Conservation (phyloP, 64 coral and sea anemone species). For the Pocillopora verrucosa region DNA sequence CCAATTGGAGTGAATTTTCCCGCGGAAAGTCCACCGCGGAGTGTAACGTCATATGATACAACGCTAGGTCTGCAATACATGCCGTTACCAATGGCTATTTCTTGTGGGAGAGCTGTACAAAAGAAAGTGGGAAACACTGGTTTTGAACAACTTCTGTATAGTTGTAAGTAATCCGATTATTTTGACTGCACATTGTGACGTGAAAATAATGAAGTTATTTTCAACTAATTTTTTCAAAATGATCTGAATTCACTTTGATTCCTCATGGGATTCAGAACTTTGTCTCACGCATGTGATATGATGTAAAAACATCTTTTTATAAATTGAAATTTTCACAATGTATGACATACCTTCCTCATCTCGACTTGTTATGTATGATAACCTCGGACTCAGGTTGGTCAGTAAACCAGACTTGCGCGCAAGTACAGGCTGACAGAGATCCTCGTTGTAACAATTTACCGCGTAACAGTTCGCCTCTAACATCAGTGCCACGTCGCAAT, state of each 20-base stretch:
- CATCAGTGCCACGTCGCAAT: conserved; percentile 94
- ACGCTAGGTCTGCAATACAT: conserved; percentile 68
- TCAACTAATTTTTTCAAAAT: no score
- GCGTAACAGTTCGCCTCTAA: conserved; percentile 89
- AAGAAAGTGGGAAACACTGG: background rate
- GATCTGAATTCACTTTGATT: no score
- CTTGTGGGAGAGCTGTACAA: conserved; percentile 65
- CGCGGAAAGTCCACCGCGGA: conserved; percentile 75
- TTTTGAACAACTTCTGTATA: background rate
- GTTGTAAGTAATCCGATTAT: no score
- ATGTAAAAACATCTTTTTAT: no score
- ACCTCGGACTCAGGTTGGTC: conserved; percentile 71
- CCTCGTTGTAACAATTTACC: conserved; percentile 65
- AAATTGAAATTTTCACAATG: no score
- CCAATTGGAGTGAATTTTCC: conserved; percentile 76
- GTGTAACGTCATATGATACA: conserved; percentile 89
- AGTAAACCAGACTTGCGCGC: conserved; percentile 80
- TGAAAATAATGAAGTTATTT: no score
- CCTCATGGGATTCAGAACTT: no score
- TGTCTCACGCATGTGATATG: no score
- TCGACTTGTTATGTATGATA: conserved; percentile 95
- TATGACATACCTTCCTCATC: conserved; percentile 89
- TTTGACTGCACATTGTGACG: no score
- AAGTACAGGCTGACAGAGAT: conserved; percentile 70
- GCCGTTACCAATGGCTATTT: conserved; percentile 58